A percentile compares a stretch with the other conserved stretches of the same genome.
Conservation (phyloP, 2,113 vertebrate genomes). For the Butorides virescens region DNA sequence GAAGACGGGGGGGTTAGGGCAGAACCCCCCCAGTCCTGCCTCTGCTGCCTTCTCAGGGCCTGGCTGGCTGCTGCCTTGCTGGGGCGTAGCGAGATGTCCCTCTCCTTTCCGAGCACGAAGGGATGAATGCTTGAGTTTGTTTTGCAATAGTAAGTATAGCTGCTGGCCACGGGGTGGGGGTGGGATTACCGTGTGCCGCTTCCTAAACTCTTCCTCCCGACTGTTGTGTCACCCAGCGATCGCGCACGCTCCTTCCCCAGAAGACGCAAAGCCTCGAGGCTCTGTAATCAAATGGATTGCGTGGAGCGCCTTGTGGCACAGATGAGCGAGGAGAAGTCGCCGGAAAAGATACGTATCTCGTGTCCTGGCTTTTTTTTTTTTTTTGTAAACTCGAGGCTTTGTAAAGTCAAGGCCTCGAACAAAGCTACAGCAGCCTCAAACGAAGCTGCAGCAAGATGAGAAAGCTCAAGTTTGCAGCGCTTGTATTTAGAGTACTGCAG, state of each 20-base stretch:
- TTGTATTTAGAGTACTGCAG: not conserved
- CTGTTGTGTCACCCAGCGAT: not conserved
- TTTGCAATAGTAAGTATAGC: not conserved
- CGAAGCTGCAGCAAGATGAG: not conserved
- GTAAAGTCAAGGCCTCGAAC: not conserved
- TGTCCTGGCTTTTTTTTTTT: not conserved
- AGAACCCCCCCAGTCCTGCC: not conserved
- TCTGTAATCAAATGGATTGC: fast-evolving
- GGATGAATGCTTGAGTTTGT: not conserved
- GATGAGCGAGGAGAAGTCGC: not conserved
- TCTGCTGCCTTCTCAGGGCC: not conserved
- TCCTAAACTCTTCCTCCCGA: not conserved
- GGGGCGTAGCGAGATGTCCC: fast-evolving
- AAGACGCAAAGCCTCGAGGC: not conserved
- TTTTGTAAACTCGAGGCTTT: not conserved
- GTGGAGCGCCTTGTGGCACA: not conserved
- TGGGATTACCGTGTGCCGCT: not conserved
- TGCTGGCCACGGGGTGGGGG: not conserved
- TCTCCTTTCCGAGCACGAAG: fast-evolving
- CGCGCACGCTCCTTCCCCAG: not conserved
- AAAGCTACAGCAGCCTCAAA: not conserved
- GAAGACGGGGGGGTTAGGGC: not conserved
- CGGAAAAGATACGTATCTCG: fast-evolving
- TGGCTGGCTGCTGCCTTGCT: not conserved
- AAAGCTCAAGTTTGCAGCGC: not conserved